Evolutionary conservation across 92 coral and sea anemone genomes (phyloP).

Genomic region (Porites cylindrica): DNA sequence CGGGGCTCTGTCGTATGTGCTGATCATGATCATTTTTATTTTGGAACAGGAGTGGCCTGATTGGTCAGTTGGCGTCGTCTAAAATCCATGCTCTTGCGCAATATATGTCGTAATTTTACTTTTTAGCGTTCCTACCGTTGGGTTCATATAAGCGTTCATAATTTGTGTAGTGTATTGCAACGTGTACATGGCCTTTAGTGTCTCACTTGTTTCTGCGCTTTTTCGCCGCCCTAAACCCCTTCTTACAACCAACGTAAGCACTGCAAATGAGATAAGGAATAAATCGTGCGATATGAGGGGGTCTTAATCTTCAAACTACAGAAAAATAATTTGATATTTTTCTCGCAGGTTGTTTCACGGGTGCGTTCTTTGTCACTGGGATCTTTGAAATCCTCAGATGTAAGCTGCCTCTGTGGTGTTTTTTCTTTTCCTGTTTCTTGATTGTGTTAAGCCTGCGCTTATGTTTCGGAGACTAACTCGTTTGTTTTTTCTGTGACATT

Average conservation of each 20-base stretch:
- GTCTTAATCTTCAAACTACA: not conserved
- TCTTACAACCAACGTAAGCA: constrained; percentile 22
- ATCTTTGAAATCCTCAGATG: constrained; percentile 28
- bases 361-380: constrained; percentile 25
- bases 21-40: no score
- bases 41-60: not conserved
- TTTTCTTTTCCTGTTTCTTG: not conserved
- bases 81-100: constrained; percentile 45
- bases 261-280: not conserved
- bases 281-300: not conserved
- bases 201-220: not conserved
- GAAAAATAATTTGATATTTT: not conserved
- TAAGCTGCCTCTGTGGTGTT: not conserved
- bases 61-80: constrained; percentile 16
- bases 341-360: constrained; percentile 15
- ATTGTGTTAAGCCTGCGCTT: not conserved
- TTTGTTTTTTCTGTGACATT: not conserved
- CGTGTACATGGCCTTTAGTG: not conserved
- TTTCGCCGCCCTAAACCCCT: constrained; percentile 34
- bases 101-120: constrained; percentile 22
- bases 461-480: not conserved
- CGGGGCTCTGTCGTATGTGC: no score
- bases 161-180: not conserved
- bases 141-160: not conserved
- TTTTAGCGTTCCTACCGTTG: not conserved